Base-by-base conservation (phyloP, 1,140 invertebrate genomes). In the Anoplophora glabripennis region DNA sequence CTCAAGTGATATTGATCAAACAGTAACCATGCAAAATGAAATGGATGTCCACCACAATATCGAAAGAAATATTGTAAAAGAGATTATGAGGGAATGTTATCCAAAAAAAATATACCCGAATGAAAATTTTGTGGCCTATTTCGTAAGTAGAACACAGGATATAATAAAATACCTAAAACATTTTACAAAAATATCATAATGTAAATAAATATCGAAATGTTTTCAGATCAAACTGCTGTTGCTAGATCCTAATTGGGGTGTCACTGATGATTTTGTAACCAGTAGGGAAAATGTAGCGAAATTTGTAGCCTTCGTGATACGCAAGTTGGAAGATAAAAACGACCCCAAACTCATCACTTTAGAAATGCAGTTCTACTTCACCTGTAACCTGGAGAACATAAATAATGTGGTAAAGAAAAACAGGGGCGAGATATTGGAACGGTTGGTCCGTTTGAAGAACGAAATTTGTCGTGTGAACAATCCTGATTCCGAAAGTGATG, bases 291-390 rank as follows among this genome's bases (percentile, higher is more conserved):
- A 79, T 54, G 70, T 81, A 40, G 74, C 78, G 59, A 72, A 68
- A 41, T 79, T 82, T 48, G 78, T 82, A 0, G 71, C 77, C 33
- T 76, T 76, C 35, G 78, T 78, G 17, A 76, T 78, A 3, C 28
- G 59, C 61, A 49, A 75, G 74, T 18, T 63, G 72, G 53, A 51
- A 53, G 61, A 75, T 12, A 67, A 77, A 62, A 64, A 64, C n/a
- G 67, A 67, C 18, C 70, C 77, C 0, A 72, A 70, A 56, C 66
- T 82, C 12, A 67, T 79, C 4, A 80, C 79, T 1, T 60, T 88
- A 8, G 84, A 84, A 72, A 87, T 89, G 79, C 89, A 90, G 67
- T 80, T 86, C 46, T 83, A 86, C 59, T 88, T 89, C 71, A 78
- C 80, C 18, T 85, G 83, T 61, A 83, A 87, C 65, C 88, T 88